These are phyloP conservation scores for Microtus pennsylvanicus DNA, from an alignment of 2,113 vertebrate genomes.

Conservation along the genomic window DNA sequence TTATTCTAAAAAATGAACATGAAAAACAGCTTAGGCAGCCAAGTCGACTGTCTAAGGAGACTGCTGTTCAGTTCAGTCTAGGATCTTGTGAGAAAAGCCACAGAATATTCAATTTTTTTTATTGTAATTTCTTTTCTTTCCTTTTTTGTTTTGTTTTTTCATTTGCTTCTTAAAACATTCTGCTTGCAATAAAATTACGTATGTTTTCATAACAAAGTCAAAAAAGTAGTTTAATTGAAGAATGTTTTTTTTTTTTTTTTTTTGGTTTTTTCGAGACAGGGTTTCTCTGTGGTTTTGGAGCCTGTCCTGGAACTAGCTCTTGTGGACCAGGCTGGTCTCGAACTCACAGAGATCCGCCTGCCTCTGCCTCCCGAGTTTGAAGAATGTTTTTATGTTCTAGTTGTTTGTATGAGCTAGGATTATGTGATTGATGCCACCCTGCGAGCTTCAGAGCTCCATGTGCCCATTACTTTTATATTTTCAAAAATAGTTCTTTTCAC, in stretches of 20 bases:
- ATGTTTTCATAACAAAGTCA: neutral
- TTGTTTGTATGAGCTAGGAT: too few relatives aligned
- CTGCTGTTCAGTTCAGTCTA: neutral
- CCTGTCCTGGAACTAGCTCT: too few relatives aligned
- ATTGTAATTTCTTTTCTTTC: constrained; percentile 26
- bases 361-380: neutral
- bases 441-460: neutral
- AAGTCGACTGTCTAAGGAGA: neutral
- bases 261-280: too few relatives aligned
- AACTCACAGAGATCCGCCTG: too few relatives aligned
- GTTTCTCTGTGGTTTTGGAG: too few relatives aligned
- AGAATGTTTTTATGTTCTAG: too few relatives aligned
- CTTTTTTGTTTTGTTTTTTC: neutral
- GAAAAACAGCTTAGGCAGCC: neutral
- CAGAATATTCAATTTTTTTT: constrained; percentile 49
- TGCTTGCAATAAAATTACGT: neutral
- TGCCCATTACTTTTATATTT: neutral
- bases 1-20: constrained; percentile 62
- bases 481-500: neutral
- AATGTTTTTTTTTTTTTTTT: too few relatives aligned
- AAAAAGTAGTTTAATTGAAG: neutral
- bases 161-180: constrained; percentile 24
- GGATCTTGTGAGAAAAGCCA: neutral
- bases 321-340: too few relatives aligned
- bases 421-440: too few relatives aligned